Base-by-base conservation (phyloP, 2,113 vertebrate genomes). In the Condylura cristata region DNA sequence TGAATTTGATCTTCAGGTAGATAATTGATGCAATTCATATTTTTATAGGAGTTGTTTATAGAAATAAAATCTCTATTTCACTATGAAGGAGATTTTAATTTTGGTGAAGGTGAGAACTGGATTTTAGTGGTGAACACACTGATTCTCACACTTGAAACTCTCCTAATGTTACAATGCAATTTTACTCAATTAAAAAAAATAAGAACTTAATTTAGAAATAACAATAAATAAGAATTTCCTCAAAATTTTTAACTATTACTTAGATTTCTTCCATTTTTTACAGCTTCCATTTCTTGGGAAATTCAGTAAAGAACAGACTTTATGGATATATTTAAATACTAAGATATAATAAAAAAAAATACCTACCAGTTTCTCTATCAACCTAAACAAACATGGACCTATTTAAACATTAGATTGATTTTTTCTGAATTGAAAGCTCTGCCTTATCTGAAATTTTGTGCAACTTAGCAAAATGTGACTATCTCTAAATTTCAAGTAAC, bases 391-490 rank as follows among this genome's bases (percentile, higher is more conserved):
- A 94, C 78, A 96, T 24, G 60, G 86, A 93, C 30, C 56, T 95
- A 80, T 96, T 97, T 96, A 97, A 95, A 44, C 58, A 87, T 53
- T 60, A 95, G 86, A 76, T 56, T 91, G 32, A 86, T 96, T 96
- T 95, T 95, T 89, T 60, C 14, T 53, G 20, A 90, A 93, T 74
- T 75, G 78, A 90, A 96, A 66, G 66, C 32, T 89, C 61, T 46
- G 61, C 48, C 86, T 95, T 79, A 85, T 90, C 70, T 94, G 41
- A 96, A 96, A 76, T 53, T 68, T 94, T 96, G 84, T 97, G 86
- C 74, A 96, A 84, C 37, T 76, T 75, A 72, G 78, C 41, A 94
- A 96, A 97, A 91, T 94, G 60, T 63, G 76, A 82, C 28, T 83
- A 41, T 82, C 86, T 76, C 41, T 92, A 89, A 96, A 92, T 83